Percentiles rank a stretch among this genome's conserved stretches.
These are phyloP conservation scores for Horisme vitalbata DNA, from an alignment of 2,888 invertebrate species.

Conservation along the genomic window DNA sequence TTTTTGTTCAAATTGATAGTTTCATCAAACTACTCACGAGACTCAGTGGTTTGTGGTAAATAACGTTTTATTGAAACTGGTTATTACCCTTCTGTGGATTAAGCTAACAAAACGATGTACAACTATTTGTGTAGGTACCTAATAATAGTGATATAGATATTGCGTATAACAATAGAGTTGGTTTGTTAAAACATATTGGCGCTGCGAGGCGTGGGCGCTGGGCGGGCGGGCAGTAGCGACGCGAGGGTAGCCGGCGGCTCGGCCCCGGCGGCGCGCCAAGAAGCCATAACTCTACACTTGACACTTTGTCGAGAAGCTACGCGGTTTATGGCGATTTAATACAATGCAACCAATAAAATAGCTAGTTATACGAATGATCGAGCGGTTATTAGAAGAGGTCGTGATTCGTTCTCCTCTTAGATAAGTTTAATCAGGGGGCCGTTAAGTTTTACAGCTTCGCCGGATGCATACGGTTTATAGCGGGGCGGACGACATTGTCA, in stretches of 20 bases:
- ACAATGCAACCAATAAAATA: slow-evolving; percentile 47
- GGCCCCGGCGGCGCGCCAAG: slow-evolving; percentile 52
- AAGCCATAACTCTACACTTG: slow-evolving; percentile 47
- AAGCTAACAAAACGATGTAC: slow-evolving; percentile 22
- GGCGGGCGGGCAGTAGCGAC: not conserved
- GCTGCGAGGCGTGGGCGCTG: slow-evolving; percentile 43
- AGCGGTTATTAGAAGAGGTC: slow-evolving; percentile 62
- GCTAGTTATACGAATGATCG: slow-evolving; percentile 46
- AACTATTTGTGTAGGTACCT: slow-evolving; percentile 16
- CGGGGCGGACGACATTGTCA: slow-evolving; percentile 79
- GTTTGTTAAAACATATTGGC: slow-evolving; percentile 50
- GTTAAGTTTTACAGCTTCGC: slow-evolving; percentile 77
- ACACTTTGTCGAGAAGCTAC: slow-evolving; percentile 41
- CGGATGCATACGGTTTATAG: slow-evolving; percentile 81
- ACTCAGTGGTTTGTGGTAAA: slow-evolving; percentile 13
- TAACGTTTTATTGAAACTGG: slow-evolving; percentile 24
- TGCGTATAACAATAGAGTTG: slow-evolving; percentile 36
- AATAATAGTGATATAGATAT: slow-evolving; percentile 19
- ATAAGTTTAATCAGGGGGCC: slow-evolving; percentile 81
- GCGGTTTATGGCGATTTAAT: slow-evolving; percentile 47
- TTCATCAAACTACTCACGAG: slow-evolving; percentile 1
- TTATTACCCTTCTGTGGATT: slow-evolving; percentile 17
- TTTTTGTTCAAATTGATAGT: slow-evolving; percentile 10
- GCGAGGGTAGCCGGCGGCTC: slow-evolving; percentile 9
- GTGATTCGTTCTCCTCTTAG: slow-evolving; percentile 66